Evolutionary conservation across 1,140 invertebrate species (phyloP).

Genomic region (Tribolium madens): DNA sequence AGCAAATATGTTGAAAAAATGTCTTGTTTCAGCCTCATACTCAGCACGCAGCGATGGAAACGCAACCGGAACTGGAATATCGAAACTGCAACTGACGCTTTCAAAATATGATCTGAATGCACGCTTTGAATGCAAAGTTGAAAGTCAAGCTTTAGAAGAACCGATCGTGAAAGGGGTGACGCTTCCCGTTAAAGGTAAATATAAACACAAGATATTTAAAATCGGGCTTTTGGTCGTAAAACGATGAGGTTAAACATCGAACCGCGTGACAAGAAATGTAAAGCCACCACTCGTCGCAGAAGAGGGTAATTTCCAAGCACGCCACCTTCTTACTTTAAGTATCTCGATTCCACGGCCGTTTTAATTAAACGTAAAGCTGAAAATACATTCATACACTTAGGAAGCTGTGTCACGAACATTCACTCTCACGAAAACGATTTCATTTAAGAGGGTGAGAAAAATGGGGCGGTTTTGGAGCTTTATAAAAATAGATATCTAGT

Average conservation of each 20-base stretch:
- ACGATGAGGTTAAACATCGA: slow-evolving; percentile 29
- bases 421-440: slow-evolving; percentile 23
- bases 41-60: slow-evolving; percentile 64
- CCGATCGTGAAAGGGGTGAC: slow-evolving; percentile 76
- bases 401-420: slow-evolving; percentile 38
- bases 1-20: neutral
- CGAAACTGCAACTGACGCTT: slow-evolving; percentile 75
- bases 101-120: slow-evolving; percentile 82
- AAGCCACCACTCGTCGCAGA: slow-evolving; percentile 27
- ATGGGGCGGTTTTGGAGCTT: neutral
- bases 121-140: slow-evolving; percentile 81
- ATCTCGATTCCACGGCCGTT: slow-evolving; percentile 41
- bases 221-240: neutral
- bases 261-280: slow-evolving; percentile 27
- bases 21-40: slow-evolving; percentile 62
- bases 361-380: slow-evolving; percentile 45
- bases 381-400: slow-evolving; percentile 36
- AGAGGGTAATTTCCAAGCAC: slow-evolving; percentile 45
- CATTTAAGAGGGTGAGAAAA: slow-evolving; percentile 20
- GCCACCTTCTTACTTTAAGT: slow-evolving; percentile 45
- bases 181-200: slow-evolving; percentile 86
- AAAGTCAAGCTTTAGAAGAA: slow-evolving; percentile 77
- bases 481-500: slow-evolving; percentile 13
- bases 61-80: slow-evolving; percentile 74
- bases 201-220: neutral